A percentile compares a stretch with the other conserved stretches of the same genome.
phyloP scores from a whole-genome alignment of 2,888 invertebrate species.

The Frankliniella fusca region DNA sequence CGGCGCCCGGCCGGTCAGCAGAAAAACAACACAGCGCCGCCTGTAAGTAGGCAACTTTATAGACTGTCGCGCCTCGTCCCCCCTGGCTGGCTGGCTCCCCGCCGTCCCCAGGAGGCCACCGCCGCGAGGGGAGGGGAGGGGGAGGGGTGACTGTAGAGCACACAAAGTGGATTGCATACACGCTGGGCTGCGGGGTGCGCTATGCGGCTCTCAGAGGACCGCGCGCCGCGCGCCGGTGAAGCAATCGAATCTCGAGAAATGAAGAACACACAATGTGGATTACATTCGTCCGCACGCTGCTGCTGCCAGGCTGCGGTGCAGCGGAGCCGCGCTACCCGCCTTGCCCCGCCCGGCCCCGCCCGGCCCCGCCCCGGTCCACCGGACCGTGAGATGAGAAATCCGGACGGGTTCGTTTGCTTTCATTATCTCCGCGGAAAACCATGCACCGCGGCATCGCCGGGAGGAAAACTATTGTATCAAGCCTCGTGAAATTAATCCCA shows the following conservation, averaged over 20 bases:
- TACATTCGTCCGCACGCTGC: neutral
- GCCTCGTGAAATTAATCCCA: too few species aligned
- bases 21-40: too few species aligned
- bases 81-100: too few species aligned
- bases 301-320: neutral
- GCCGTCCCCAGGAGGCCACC: too few species aligned
- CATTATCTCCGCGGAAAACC: too few species aligned
- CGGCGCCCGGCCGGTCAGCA: too few species aligned
- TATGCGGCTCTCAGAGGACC: neutral
- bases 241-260: neutral
- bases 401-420: neutral
- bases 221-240: neutral
- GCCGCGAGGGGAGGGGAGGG: neutral
- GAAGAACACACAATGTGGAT: neutral
- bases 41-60: too few species aligned
- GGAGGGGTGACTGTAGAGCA: too few species aligned
- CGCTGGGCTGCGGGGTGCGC: neutral
- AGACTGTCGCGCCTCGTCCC: neutral
- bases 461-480: too few species aligned
- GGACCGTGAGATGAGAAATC: neutral
- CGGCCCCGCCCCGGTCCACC: neutral
- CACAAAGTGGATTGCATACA: too few species aligned
- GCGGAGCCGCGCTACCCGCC: neutral
- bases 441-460: too few species aligned
- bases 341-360: neutral